phyloP scores from a whole-genome alignment of 2,113 vertebrate genomes.

The Pomatostomus ruficeps region DNA sequence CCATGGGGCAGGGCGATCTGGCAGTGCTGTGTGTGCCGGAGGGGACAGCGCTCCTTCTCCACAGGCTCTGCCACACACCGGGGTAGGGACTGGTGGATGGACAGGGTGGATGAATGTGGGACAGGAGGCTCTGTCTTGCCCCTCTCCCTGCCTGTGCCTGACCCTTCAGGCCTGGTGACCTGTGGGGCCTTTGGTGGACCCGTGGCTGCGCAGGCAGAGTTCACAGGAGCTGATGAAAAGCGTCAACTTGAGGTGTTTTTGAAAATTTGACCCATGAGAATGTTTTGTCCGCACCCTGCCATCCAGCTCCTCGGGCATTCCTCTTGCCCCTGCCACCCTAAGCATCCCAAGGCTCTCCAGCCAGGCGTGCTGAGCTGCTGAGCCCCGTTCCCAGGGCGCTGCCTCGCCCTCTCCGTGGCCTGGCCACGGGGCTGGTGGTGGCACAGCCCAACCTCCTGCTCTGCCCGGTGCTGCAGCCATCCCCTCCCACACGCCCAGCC shows the following conservation, averaged over 20 bases:
- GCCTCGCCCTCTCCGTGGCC: not conserved
- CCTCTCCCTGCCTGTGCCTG: not conserved
- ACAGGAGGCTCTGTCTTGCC: accelerated
- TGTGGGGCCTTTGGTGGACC: not conserved
- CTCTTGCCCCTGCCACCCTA: not conserved
- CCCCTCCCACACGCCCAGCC: not conserved
- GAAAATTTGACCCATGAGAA: not conserved
- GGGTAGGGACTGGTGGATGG: not conserved
- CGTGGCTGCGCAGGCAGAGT: not conserved
- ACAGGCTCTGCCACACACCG: accelerated
- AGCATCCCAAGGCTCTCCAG: not conserved
- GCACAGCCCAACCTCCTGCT: not conserved
- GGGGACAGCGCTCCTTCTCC: not conserved
- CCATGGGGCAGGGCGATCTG: accelerated
- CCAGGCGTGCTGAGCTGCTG: not conserved
- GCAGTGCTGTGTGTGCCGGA: accelerated
- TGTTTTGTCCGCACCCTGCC: not conserved
- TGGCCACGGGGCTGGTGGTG: accelerated
- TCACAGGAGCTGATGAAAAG: not conserved
- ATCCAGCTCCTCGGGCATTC: accelerated
- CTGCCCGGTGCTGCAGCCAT: not conserved
- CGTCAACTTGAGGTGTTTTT: not conserved
- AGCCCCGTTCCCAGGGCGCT: accelerated
- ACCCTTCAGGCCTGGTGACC: not conserved
- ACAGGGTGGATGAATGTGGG: accelerated